Conservation (phyloP, 2,797 vertebrate species). For the Fistularia commersonii region DNA sequence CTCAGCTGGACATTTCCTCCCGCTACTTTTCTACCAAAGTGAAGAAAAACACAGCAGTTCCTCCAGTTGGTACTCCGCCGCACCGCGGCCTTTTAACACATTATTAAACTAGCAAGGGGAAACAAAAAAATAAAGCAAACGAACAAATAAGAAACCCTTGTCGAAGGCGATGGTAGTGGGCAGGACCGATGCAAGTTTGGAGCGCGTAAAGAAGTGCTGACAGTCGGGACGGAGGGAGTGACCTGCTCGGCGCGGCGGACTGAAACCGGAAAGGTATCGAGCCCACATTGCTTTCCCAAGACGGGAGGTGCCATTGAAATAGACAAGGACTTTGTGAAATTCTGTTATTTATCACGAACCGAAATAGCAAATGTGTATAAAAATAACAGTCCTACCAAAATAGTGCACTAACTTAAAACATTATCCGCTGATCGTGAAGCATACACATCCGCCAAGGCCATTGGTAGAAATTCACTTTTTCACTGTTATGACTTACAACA, state of each 20-base stretch:
- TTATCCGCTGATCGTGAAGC: no score
- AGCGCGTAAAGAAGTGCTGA: slow-evolving; percentile 32
- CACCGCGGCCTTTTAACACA: neutral
- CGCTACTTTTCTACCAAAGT: slow-evolving; percentile 29
- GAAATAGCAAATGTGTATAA: no score
- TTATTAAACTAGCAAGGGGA: neutral
- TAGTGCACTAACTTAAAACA: no score
- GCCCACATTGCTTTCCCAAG: slow-evolving; percentile 14
- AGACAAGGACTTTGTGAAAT: no score
- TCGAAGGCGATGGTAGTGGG: neutral
- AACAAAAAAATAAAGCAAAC: neutral
- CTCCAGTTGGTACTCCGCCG: slow-evolving; percentile 24
- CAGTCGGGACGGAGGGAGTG: slow-evolving; percentile 52
- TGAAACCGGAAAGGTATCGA: slow-evolving; percentile 72
- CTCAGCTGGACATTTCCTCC: slow-evolving; percentile 75
- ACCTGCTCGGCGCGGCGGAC: slow-evolving; percentile 24
- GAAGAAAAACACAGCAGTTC: slow-evolving; percentile 42
- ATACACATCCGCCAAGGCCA: no score
- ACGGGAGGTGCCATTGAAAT: neutral
- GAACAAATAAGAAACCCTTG: no score
- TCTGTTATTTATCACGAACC: no score
- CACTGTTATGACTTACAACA: no score
- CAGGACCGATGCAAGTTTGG: slow-evolving; percentile 26
- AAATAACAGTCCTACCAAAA: no score
- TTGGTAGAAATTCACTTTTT: no score